Conservation (phyloP, 2,797 vertebrate species). For the Sebastes nivosus region DNA sequence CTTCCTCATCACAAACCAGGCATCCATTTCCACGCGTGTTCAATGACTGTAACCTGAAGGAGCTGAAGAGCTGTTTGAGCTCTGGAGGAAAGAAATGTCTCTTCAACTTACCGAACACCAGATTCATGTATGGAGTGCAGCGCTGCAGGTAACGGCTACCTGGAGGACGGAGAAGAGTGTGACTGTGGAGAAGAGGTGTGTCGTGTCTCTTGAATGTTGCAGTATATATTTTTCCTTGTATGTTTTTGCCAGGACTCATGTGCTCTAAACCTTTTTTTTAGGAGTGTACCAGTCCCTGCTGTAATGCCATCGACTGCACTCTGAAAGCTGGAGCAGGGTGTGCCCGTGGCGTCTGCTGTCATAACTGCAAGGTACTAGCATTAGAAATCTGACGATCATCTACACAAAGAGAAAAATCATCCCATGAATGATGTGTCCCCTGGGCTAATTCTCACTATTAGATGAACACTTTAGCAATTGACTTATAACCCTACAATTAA, state of each 20-base stretch:
- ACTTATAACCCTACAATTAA: background rate
- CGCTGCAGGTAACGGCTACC: slow-evolving; percentile 95
- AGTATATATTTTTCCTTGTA: background rate
- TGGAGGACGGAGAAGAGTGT: slow-evolving; percentile 97
- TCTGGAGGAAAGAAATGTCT: slow-evolving; percentile 98
- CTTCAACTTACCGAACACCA: slow-evolving; percentile 93
- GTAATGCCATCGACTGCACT: slow-evolving; percentile 93
- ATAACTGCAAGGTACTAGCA: slow-evolving; percentile 89
- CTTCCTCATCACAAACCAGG: slow-evolving; percentile 65
- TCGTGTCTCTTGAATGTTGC: background rate
- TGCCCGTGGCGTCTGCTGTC: slow-evolving; percentile 94
- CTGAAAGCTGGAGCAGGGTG: slow-evolving; percentile 91
- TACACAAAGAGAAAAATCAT: background rate
- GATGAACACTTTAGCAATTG: background rate
- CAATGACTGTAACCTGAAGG: slow-evolving; percentile 89
- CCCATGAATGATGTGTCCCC: background rate
- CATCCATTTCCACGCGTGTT: slow-evolving; percentile 95
- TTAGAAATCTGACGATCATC: background rate
- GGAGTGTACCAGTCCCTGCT: slow-evolving; percentile 96
- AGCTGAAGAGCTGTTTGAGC: slow-evolving; percentile 90
- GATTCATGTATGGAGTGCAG: slow-evolving; percentile 89
- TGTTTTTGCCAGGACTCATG: background rate
- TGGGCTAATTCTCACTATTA: background rate
- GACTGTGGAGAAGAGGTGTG: slow-evolving; percentile 94
- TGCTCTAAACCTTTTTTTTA: slow-evolving; percentile 51